Evolutionary conservation across 2,797 vertebrate species (phyloP).

Genomic region (Hoplostethus mediterraneus): DNA sequence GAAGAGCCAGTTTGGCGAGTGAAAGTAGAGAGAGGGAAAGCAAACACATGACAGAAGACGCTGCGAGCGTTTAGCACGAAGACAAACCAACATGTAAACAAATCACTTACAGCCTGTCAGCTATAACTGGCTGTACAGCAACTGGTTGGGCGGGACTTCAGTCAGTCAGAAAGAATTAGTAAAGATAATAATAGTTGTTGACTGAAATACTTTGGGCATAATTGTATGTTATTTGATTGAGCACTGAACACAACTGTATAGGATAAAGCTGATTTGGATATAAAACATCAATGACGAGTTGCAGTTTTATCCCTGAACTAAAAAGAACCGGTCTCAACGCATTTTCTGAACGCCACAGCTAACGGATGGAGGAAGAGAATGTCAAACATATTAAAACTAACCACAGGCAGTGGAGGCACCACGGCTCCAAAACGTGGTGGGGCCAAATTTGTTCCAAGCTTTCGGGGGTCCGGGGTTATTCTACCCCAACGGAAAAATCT

Average conservation of each 20-base stretch:
- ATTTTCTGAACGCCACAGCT: neutral
- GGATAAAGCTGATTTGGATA: conserved; percentile 21
- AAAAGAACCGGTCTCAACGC: neutral
- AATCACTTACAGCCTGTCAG: too few species aligned
- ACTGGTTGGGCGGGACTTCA: conserved; percentile 15
- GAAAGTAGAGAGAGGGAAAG: too few species aligned
- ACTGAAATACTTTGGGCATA: conserved; percentile 6
- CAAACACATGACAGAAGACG: too few species aligned
- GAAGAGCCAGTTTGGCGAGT: too few species aligned
- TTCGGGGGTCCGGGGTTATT: conserved; percentile 1
- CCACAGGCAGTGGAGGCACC: conserved; percentile 9
- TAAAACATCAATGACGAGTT: conserved; percentile 3
- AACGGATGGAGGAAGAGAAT: neutral
- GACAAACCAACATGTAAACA: too few species aligned
- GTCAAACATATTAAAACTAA: conserved; percentile 24
- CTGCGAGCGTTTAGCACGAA: too few species aligned
- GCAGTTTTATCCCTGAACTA: too few species aligned
- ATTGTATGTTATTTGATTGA: conserved; percentile 23
- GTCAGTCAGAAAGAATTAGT: conserved; percentile 44
- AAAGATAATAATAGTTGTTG: conserved; percentile 32
- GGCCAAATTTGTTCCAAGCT: conserved; percentile 26
- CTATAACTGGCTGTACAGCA: conserved; percentile 39
- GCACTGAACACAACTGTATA: neutral
- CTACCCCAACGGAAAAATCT: conserved; percentile 5
- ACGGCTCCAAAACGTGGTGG: conserved; percentile 2